Conservation (phyloP, 2,113 vertebrate species). For the Origma solitaria region DNA sequence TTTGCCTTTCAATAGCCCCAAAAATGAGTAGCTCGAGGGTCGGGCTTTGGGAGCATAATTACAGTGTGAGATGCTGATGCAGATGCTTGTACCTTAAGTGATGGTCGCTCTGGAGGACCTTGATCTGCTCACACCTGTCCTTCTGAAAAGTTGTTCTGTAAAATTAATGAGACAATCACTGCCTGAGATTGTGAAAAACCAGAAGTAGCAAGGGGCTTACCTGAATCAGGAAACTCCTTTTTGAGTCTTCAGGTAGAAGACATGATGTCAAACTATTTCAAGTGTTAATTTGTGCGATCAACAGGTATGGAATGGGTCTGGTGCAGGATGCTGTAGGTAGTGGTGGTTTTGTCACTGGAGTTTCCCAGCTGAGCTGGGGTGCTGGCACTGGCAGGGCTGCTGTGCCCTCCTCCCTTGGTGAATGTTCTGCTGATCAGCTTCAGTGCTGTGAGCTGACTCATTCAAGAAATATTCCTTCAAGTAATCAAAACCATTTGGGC, state of each 20-base stretch:
- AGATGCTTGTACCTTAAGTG: not conserved
- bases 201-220: not conserved
- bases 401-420: not conserved
- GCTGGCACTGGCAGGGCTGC: not conserved
- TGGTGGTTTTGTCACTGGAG: not conserved
- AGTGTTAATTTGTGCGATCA: not conserved
- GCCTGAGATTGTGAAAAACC: not conserved
- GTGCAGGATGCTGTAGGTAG: accelerated
- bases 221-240: not conserved
- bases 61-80: not conserved
- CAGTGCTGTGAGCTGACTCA: not conserved
- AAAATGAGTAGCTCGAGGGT: not conserved
- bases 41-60: not conserved
- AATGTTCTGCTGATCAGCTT: not conserved
- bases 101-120: not conserved
- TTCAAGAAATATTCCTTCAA: not conserved
- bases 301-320: not conserved
- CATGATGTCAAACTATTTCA: not conserved
- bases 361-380: not conserved
- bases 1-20: not conserved
- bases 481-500: not conserved
- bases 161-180: not conserved
- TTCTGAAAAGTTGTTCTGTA: not conserved
- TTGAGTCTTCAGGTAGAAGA: not conserved
- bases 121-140: not conserved